Conservation (phyloP, 2,888 invertebrate species). For the Vannuccia rotundouncinata region DNA sequence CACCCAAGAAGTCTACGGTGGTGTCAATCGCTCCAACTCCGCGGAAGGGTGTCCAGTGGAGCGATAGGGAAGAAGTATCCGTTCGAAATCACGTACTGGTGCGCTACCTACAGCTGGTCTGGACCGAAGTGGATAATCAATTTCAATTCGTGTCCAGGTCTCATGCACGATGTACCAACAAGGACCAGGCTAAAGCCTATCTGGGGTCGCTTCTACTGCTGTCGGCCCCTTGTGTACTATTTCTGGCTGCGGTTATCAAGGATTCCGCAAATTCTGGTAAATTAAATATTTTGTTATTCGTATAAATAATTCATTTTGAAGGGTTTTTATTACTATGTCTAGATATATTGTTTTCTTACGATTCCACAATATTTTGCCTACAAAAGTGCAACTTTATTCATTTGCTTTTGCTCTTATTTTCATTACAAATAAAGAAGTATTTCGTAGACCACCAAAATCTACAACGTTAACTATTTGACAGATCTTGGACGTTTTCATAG, state of each 20-base stretch:
- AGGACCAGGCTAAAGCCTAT: neutral
- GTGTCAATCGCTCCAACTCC: neutral
- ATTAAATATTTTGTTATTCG: too few species aligned
- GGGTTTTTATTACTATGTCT: too few species aligned
- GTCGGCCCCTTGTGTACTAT: neutral
- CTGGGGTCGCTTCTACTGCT: neutral
- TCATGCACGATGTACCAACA: neutral
- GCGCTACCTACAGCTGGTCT: constrained; percentile 37
- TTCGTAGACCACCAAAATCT: too few species aligned
- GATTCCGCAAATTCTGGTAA: neutral
- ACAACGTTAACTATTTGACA: too few species aligned
- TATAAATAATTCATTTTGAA: too few species aligned
- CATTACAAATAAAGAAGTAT: too few species aligned
- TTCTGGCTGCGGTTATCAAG: neutral
- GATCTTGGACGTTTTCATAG: too few species aligned
- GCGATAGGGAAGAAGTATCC: constrained; percentile 35
- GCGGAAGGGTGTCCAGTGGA: constrained; percentile 39
- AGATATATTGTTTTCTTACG: too few species aligned
- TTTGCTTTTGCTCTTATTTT: too few species aligned
- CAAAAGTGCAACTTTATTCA: too few species aligned
- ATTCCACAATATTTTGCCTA: too few species aligned
- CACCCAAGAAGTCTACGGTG: neutral
- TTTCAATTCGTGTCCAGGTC: neutral
- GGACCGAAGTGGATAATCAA: constrained; percentile 29
- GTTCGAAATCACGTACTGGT: constrained; percentile 40